Evolutionary conservation across 2,888 invertebrate species (phyloP), one percentile per base, ranked within the genome.

Genomic region (Aplocera efformata): DNA sequence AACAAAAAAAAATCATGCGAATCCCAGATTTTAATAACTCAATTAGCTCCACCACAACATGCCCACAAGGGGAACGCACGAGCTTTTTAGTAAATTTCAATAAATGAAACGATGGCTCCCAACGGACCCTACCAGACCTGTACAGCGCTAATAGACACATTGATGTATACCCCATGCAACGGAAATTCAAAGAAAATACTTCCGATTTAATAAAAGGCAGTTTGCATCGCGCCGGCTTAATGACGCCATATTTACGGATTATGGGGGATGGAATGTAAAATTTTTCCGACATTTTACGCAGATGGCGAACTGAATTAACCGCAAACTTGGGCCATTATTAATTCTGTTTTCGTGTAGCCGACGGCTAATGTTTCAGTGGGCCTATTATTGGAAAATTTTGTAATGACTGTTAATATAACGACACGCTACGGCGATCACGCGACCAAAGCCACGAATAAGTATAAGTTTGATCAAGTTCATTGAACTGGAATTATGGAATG

Each of bases 341-440:
- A 84, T 81, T 80, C 72, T 76, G 73, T 76, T 75, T 83, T 75
- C 81, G 78, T 83, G 82, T 75, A 69, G 72, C 73, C 66, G 66
- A 64, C 67, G 65, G 73, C 72, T 80, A 82, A 84, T 81, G 79
- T 80, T 82, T 72, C 74, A 71, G 58, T 56, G 56, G 64, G 67
- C 75, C 79, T 82, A 79, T 80, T 86, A 86, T 84, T 81, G 81
- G 78, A 64, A 81, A 79, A 79, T 83, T 81, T 73, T 75, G 76
- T 84, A 84, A 84, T 84, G 80, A 81, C 76, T 80, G 73, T 78
- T 82, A 81, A 84, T 80, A 72, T 69, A 71, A 68, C 72, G 73
- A 74, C 83, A 84, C 82, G 84, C 81, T 53, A 54, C 52, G 50
- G 50, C 41, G 56, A 64, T 63, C 84, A 85, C 84, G 85, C 84